These are phyloP conservation scores for Champsocephalus esox DNA, from an alignment of 2,797 vertebrate genomes.

Conservation along the genomic window DNA sequence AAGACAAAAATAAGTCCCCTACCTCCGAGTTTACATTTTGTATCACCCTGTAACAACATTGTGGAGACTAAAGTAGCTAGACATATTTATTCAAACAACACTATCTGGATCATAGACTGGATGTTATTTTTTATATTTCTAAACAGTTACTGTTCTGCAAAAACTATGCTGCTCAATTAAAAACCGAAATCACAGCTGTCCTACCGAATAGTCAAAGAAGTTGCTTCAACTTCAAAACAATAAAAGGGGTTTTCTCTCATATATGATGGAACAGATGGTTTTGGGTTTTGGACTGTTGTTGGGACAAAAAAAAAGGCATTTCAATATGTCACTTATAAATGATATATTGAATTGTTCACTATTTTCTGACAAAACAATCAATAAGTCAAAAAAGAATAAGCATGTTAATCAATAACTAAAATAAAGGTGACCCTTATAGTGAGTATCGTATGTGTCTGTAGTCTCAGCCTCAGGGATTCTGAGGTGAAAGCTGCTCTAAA, in stretches of 20 bases:
- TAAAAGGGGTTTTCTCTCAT: too few relatives aligned
- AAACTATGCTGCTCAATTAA: not conserved
- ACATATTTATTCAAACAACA: not conserved
- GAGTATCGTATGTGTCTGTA: not conserved
- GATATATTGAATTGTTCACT: not conserved
- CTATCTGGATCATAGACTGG: not conserved
- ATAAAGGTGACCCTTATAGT: not conserved
- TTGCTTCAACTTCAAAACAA: not conserved
- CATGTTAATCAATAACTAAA: not conserved
- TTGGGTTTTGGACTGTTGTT: too few relatives aligned
- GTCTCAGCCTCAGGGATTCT: slow-evolving; percentile 6
- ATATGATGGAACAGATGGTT: too few relatives aligned
- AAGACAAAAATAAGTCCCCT: not conserved
- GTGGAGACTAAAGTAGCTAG: slow-evolving; percentile 8
- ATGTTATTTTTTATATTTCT: slow-evolving; percentile 7
- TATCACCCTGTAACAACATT: not conserved
- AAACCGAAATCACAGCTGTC: not conserved
- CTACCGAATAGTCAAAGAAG: not conserved
- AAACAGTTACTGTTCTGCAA: not conserved
- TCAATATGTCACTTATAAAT: not conserved
- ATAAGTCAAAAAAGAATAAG: not conserved
- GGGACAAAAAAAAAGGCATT: not conserved
- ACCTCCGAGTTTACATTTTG: not conserved
- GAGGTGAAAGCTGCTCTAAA: slow-evolving; percentile 47
- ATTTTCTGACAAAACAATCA: not conserved